A percentile compares a stretch with the other conserved stretches of the same genome.
phyloP scores from a whole-genome alignment of 92 coral and sea anemone genomes.

The Epizoanthus illoricatus region DNA sequence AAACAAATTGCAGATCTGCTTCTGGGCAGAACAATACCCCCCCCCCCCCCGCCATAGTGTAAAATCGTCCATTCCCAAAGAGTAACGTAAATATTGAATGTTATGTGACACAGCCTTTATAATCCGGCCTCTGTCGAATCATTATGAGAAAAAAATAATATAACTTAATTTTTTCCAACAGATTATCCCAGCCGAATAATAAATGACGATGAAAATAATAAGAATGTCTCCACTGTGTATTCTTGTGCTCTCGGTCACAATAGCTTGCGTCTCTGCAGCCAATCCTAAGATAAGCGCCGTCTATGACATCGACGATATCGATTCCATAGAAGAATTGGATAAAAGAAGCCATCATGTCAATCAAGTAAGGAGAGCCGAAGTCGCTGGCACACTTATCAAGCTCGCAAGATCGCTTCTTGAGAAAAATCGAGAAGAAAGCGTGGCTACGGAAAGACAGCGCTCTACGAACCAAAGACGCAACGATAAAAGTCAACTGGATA shows the following conservation, averaged over 20 bases:
- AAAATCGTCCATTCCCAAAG: too few species aligned
- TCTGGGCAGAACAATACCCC: too few species aligned
- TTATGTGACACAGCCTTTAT: too few species aligned
- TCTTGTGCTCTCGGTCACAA: neutral
- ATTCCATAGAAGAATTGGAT: neutral
- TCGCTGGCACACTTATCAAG: neutral
- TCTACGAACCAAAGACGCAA: neutral
- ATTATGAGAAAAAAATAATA: too few species aligned
- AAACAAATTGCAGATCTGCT: too few species aligned
- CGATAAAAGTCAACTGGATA: neutral
- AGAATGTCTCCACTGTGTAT: neutral
- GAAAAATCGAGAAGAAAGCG: neutral
- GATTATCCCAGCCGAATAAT: neutral
- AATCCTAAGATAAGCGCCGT: neutral
- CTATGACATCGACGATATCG: neutral
- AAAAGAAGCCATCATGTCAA: neutral
- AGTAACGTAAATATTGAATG: too few species aligned
- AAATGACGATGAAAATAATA: neutral
- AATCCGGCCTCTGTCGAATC: too few species aligned
- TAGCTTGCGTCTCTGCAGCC: neutral
- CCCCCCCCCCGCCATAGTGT: too few species aligned
- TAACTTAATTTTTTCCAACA: neutral
- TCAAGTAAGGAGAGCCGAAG: neutral
- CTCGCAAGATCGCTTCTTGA: slow-evolving; percentile 1
- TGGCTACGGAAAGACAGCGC: neutral